Evolutionary conservation across 2,113 vertebrate species (phyloP).

Genomic region (Okapia johnstoni): DNA sequence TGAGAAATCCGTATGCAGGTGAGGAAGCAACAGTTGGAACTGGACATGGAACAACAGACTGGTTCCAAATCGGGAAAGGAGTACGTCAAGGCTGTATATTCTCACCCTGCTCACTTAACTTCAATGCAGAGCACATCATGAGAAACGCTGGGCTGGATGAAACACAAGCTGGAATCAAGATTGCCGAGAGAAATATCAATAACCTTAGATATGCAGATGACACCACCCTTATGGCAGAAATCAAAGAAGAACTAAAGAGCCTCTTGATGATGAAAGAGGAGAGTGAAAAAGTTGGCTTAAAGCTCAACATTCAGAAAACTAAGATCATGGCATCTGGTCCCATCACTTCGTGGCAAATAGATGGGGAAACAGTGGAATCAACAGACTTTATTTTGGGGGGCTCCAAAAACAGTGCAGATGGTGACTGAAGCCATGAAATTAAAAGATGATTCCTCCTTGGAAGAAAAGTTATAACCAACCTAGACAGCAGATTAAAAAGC

Average conservation of each 20-base stretch:
- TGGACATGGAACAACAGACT: background rate
- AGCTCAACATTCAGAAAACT: background rate
- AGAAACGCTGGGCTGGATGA: background rate
- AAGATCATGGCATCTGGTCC: background rate
- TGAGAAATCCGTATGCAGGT: background rate
- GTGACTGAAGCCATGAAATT: background rate
- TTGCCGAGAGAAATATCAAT: background rate
- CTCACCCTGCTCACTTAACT: background rate
- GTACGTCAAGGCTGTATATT: background rate
- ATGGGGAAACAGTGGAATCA: background rate
- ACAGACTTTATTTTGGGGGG: background rate
- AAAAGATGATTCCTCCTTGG: background rate
- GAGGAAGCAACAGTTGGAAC: background rate
- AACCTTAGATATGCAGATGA: background rate
- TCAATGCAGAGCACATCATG: background rate
- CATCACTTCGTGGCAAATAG: background rate
- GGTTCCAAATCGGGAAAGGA: background rate
- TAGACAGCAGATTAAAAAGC: background rate
- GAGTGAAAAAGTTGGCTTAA: background rate
- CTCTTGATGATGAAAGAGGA: background rate
- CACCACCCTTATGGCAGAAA: background rate
- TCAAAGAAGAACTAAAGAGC: background rate
- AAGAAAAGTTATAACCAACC: background rate
- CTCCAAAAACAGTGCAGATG: background rate
- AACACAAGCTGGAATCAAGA: background rate